Base-by-base conservation (phyloP, 2,797 vertebrate species). In the Lacerta viridis region DNA sequence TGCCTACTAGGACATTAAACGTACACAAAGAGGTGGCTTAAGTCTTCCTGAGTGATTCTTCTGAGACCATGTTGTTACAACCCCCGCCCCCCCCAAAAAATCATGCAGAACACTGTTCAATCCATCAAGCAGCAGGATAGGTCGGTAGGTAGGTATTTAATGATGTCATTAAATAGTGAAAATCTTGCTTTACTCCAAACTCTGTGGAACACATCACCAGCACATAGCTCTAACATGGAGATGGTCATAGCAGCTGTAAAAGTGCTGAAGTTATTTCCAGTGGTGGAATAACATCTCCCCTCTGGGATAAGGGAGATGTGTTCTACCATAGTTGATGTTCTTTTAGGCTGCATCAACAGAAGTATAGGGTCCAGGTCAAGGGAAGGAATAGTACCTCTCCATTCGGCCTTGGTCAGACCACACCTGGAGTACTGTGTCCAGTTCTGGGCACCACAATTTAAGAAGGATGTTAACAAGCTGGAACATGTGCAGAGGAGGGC, bases 41-140 rank as follows among this genome's bases (percentile, higher is more conserved):
- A 80, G 85, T 85, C 84, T 85, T 84, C 29, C 10, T 23, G 80
- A 79, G 80, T 36, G 11, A 46, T 90, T 90, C 76, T 90, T 83
- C 86, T 59, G 84, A 69, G 75, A 81, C 50, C 87, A 50, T 74
- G 4, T 36, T 74, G 4, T 36, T 89, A 84, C 80, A 80, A 27
- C 85, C 80, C 78, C 75, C n/a, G n/a, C 69, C 46, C 74, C n/a
- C n/a, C n/a, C n/a, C n/a, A n/a, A n/a, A n/a, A n/a, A n/a, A 79
- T 50, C 41, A 64, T 13, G 5, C 15, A 91, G 18, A 81, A 66
- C 86, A 81, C 20, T 61, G 25, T 93, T 90, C 79, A 91, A 50
- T 81, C 83, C 88, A 5, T 39, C 1, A 68, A 77, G 82, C 29
- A 74, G 55, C 43, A 89, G 90, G 78, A 8, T 29, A 72, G 2